These are phyloP conservation scores for Discoglossus pictus DNA, from an alignment of 2,797 vertebrate genomes.

Conservation along the genomic window DNA sequence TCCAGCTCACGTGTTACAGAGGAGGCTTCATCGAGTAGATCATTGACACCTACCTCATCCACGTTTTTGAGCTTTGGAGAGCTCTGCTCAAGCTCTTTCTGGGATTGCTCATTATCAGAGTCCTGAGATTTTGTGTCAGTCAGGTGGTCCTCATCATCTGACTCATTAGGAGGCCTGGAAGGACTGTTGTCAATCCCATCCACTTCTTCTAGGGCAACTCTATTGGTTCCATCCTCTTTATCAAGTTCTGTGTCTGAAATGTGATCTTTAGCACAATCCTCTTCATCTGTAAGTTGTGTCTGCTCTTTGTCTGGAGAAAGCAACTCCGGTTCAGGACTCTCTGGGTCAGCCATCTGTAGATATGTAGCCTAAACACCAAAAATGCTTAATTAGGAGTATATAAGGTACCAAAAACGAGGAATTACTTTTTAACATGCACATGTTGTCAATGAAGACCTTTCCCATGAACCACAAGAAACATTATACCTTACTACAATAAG, in stretches of 20 bases:
- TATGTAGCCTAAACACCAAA: slow-evolving; percentile 59
- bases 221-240: slow-evolving; percentile 59
- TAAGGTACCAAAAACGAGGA: too few relatives aligned
- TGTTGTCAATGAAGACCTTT: too few relatives aligned
- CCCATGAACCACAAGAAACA: too few relatives aligned
- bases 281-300: slow-evolving; percentile 79
- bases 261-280: slow-evolving; percentile 78
- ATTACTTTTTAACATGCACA: too few relatives aligned
- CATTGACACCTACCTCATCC: slow-evolving; percentile 71
- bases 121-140: slow-evolving; percentile 79
- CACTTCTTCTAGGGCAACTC: slow-evolving; percentile 62
- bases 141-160: slow-evolving; percentile 69
- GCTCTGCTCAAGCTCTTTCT: slow-evolving; percentile 59
- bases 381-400: too few relatives aligned
- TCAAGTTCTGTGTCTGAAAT: slow-evolving; percentile 71
- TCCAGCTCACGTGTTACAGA: slow-evolving; percentile 92
- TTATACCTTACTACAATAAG: too few relatives aligned
- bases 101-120: slow-evolving; percentile 71
- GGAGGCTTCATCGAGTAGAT: slow-evolving; percentile 85
- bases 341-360: slow-evolving; percentile 87
- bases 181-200: slow-evolving; percentile 44
- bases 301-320: slow-evolving; percentile 83
- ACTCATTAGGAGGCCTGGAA: slow-evolving; percentile 61
- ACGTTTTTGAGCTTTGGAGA: slow-evolving; percentile 56
- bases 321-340: slow-evolving; percentile 87